These are phyloP conservation scores for Marasmarcha lunaedactyla DNA, from an alignment of 2,888 invertebrate species.

Conservation along the genomic window DNA sequence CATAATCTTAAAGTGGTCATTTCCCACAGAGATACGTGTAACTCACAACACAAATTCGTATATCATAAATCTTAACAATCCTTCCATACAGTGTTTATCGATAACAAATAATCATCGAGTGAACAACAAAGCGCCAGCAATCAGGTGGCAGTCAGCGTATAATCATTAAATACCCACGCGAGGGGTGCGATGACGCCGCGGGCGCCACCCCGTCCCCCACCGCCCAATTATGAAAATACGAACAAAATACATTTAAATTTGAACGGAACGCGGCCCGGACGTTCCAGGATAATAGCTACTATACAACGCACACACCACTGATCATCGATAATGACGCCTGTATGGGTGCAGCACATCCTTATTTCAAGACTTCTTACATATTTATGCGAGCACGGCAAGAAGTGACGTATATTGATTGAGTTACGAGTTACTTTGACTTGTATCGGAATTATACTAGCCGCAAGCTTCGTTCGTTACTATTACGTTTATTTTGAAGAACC, in stretches of 20 bases:
- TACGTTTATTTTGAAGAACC: no score
- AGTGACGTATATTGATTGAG: constrained; percentile 20
- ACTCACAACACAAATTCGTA: no score
- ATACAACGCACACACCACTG: constrained; percentile 13
- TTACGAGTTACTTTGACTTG: constrained; percentile 7
- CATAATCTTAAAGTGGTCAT: no score
- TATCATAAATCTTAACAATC: no score
- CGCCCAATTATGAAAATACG: constrained; percentile 69
- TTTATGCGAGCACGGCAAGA: constrained; percentile 15
- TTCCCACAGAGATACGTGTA: no score
- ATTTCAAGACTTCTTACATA: constrained; percentile 17
- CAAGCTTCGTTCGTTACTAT: neutral
- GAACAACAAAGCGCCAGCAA: constrained; percentile 30
- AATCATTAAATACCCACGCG: constrained; percentile 70
- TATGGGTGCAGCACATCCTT: constrained; percentile 34
- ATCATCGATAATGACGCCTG: constrained; percentile 45
- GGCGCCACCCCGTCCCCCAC: constrained; percentile 40
- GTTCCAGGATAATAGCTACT: constrained; percentile 35
- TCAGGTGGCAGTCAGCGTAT: constrained; percentile 69
- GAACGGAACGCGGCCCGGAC: constrained; percentile 22
- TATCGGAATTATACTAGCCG: neutral
- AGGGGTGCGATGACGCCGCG: constrained; percentile 58
- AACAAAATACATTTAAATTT: constrained; percentile 64
- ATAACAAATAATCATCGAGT: neutral
- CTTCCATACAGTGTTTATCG: neutral